Evolutionary conservation across 2,888 invertebrate genomes (phyloP).

Genomic region (Ectemnius lituratus): DNA sequence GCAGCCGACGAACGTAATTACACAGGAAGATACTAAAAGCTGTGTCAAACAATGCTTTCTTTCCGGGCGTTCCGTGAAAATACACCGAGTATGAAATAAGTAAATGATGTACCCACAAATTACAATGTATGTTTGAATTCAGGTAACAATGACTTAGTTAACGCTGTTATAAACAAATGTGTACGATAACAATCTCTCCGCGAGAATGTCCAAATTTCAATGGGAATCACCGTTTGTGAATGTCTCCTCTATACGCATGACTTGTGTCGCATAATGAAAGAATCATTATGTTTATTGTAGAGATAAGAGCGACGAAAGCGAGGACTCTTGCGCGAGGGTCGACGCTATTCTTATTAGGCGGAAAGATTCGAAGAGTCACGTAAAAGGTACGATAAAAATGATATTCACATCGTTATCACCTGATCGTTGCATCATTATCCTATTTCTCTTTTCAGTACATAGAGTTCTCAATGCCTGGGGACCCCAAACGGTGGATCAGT

Average conservation of each 20-base stretch:
- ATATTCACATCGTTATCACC: background rate
- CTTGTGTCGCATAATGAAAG: background rate
- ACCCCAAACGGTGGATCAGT: slow-evolving; percentile 80
- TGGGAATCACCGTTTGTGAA: too few species aligned
- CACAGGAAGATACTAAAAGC: too few species aligned
- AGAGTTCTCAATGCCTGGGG: slow-evolving; percentile 86
- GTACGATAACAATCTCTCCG: too few species aligned
- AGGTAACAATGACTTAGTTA: too few species aligned
- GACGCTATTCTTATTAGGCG: slow-evolving; percentile 85
- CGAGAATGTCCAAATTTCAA: too few species aligned
- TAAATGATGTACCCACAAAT: too few species aligned
- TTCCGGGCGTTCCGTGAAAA: too few species aligned
- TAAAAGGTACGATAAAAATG: slow-evolving; percentile 82
- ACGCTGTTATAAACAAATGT: too few species aligned
- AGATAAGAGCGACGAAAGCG: slow-evolving; percentile 74
- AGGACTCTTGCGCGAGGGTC: slow-evolving; percentile 86
- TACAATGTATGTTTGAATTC: too few species aligned
- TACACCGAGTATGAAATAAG: too few species aligned
- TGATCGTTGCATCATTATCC: background rate
- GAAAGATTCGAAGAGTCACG: slow-evolving; percentile 88
- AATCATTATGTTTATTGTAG: slow-evolving; percentile 21
- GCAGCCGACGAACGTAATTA: too few species aligned
- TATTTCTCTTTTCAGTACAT: slow-evolving; percentile 80
- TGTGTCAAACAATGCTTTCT: too few species aligned
- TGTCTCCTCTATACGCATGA: background rate